These are phyloP conservation scores for Seriola rivoliana DNA, from an alignment of 2,113 vertebrate genomes.

Conservation along the genomic window DNA sequence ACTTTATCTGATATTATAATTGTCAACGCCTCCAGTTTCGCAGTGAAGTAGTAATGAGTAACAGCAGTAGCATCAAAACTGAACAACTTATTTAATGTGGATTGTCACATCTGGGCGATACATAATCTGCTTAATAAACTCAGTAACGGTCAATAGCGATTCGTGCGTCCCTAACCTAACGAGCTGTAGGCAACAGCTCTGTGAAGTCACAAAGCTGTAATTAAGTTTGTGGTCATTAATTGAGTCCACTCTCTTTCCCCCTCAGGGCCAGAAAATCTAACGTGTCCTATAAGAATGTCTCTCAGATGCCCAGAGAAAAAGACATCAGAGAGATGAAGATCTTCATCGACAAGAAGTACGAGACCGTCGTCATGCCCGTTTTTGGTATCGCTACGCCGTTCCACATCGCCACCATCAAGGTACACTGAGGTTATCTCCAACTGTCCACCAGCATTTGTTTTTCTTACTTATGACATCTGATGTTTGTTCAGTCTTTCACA, in stretches of 20 bases:
- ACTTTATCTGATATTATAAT: too few species aligned
- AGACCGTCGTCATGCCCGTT: conserved; percentile 95
- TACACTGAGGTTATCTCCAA: conserved; percentile 30
- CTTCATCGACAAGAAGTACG: conserved; percentile 97
- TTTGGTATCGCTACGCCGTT: conserved; percentile 96
- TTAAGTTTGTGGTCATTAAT: background rate
- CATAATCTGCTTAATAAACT: too few species aligned
- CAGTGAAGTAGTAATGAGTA: too few species aligned
- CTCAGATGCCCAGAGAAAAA: conserved; percentile 94
- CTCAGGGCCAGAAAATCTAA: conserved; percentile 93
- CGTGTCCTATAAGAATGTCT: conserved; percentile 93
- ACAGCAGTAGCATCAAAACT: too few species aligned
- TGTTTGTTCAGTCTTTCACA: background rate
- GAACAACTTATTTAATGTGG: too few species aligned
- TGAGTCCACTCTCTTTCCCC: background rate
- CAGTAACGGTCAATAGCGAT: too few species aligned
- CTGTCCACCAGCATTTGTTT: background rate
- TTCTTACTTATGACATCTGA: background rate
- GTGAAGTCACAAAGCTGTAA: background rate
- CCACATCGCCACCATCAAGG: conserved; percentile 98
- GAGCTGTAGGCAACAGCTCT: too few species aligned
- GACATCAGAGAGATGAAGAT: conserved; percentile 97
- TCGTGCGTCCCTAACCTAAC: background rate
- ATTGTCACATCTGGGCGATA: too few species aligned
- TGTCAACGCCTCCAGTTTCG: too few species aligned